These are phyloP conservation scores for Melanchra persicariae DNA, from an alignment of 2,888 invertebrate genomes.

Conservation along the genomic window DNA sequence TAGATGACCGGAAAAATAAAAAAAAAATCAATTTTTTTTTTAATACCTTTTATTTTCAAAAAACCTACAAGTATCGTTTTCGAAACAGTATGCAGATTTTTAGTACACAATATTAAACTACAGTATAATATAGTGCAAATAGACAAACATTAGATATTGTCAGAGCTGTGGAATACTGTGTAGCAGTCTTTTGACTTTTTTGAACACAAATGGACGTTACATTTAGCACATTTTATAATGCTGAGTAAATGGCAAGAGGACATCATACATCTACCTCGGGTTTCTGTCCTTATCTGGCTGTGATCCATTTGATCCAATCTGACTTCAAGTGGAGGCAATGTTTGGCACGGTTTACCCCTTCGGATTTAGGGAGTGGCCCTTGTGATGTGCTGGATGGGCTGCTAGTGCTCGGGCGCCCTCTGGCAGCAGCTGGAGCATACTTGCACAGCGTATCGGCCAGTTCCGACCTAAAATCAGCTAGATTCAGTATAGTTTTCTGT, in stretches of 20 bases:
- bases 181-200: conserved; percentile 22
- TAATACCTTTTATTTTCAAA: too few relatives aligned
- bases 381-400: conserved; percentile 15
- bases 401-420: conserved; percentile 64
- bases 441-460: conserved; percentile 25
- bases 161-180: conserved; percentile 12
- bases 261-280: conserved; percentile 1
- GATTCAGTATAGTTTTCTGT: conserved; percentile 51
- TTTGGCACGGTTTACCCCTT: conserved; percentile 56
- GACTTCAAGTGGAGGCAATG: conserved; percentile 57
- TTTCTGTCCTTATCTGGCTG: conserved; percentile 17
- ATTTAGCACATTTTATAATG: conserved; percentile 30
- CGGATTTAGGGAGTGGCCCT: neutral
- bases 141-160: too few relatives aligned
- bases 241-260: neutral
- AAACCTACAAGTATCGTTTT: too few relatives aligned
- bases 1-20: too few relatives aligned
- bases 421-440: conserved; percentile 52
- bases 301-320: conserved; percentile 58
- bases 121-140: too few relatives aligned
- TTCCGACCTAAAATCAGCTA: conserved; percentile 57
- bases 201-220: conserved; percentile 17
- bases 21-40: too few relatives aligned
- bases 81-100: too few relatives aligned
- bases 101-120: too few relatives aligned